Percentiles rank a stretch among this genome's conserved stretches.
Conservation (phyloP, 2,113 vertebrate species). For the Oncorhynchus clarkii region DNA sequence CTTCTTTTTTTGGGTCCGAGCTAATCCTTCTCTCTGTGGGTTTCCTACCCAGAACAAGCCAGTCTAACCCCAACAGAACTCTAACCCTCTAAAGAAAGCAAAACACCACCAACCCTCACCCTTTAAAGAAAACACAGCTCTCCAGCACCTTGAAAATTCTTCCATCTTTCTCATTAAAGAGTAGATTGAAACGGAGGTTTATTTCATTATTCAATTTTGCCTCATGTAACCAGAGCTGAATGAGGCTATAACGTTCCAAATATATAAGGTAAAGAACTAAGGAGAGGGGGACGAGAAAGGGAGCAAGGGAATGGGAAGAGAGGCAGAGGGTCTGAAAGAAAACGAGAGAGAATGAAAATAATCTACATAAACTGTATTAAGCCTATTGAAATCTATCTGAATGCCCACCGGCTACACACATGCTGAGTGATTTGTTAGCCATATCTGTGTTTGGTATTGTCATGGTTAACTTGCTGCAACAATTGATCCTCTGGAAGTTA, state of each 20-base stretch:
- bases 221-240: constrained; percentile 61
- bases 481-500: not conserved
- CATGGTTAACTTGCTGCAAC: not conserved
- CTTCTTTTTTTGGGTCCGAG: constrained; percentile 68
- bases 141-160: constrained; percentile 69
- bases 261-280: not conserved
- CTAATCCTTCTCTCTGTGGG: constrained; percentile 66
- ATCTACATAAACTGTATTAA: not conserved
- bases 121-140: constrained; percentile 75
- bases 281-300: not conserved
- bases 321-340: not conserved
- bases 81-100: constrained; percentile 71
- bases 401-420: not conserved
- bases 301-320: not conserved
- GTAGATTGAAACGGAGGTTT: constrained; percentile 62
- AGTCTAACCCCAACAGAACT: constrained; percentile 23
- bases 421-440: not conserved
- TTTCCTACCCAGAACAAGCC: constrained; percentile 68
- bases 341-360: not conserved
- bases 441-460: not conserved
- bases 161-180: constrained; percentile 63
- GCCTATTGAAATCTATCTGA: not conserved
- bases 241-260: constrained; percentile 7
- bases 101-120: constrained; percentile 1
- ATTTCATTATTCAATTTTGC: constrained; percentile 75